phyloP scores from a whole-genome alignment of 1,140 invertebrate species.

The Orussus abietinus region DNA sequence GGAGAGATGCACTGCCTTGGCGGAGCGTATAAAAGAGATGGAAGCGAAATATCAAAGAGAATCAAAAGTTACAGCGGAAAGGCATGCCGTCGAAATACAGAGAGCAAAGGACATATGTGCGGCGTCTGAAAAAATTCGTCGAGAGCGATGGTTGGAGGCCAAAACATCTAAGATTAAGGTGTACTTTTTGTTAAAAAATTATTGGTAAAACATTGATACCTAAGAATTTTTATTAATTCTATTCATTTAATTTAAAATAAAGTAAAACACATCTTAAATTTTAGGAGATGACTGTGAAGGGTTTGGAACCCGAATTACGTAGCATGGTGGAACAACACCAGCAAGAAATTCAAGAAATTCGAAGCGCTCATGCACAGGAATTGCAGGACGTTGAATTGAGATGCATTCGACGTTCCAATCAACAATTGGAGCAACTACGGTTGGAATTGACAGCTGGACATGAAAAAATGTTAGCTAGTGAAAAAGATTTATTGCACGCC shows the following conservation, averaged over 20 bases:
- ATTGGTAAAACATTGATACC: too few species aligned
- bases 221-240: slow-evolving; percentile 12
- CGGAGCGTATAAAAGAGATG: slow-evolving; percentile 52
- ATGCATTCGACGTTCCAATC: slow-evolving; percentile 53
- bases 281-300: slow-evolving; percentile 68
- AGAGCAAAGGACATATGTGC: slow-evolving; percentile 61
- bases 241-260: slow-evolving; percentile 10
- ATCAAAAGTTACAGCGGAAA: slow-evolving; percentile 59
- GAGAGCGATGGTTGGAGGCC: slow-evolving; percentile 65
- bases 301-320: slow-evolving; percentile 67
- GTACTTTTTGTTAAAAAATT: slow-evolving; percentile 15
- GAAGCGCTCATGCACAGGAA: slow-evolving; percentile 54
- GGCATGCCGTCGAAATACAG: slow-evolving; percentile 62
- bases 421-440: slow-evolving; percentile 51
- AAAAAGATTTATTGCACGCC: slow-evolving; percentile 52
- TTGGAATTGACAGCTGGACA: slow-evolving; percentile 51
- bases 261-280: neutral
- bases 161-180: slow-evolving; percentile 72
- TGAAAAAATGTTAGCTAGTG: slow-evolving; percentile 47
- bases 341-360: slow-evolving; percentile 52
- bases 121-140: slow-evolving; percentile 63
- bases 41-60: slow-evolving; percentile 55
- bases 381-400: slow-evolving; percentile 58
- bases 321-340: slow-evolving; percentile 63
- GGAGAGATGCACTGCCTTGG: slow-evolving; percentile 62